Conservation (phyloP, 1,140 invertebrate species). For the Stegodyphus mimosarum region DNA sequence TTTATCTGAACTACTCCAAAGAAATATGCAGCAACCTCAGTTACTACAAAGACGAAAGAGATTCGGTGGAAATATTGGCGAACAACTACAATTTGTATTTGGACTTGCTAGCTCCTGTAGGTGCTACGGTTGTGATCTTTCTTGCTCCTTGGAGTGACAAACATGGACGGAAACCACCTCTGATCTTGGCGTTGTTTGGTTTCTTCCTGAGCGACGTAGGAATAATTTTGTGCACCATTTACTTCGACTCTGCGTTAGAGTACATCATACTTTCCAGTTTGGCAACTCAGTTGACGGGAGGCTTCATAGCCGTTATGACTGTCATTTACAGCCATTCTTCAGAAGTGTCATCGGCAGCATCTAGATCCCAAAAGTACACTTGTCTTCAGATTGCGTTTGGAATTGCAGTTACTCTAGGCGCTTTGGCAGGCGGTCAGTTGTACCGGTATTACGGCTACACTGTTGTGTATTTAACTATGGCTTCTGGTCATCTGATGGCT, state of each 20-base stretch:
- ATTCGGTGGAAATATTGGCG: conserved; percentile 21
- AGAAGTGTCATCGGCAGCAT: conserved; percentile 5
- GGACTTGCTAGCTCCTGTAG: conserved; percentile 57
- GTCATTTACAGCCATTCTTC: conserved; percentile 45
- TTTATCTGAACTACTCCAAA: conserved; percentile 25
- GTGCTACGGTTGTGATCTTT: conserved; percentile 67
- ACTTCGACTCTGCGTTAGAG: conserved; percentile 11
- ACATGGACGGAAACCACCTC: conserved; percentile 84
- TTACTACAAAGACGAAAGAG: conserved; percentile 55
- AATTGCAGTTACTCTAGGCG: conserved; percentile 66
- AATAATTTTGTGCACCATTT: conserved; percentile 29
- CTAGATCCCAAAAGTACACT: conserved; percentile 72
- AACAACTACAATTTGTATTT: conserved; percentile 67
- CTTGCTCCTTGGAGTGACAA: conserved; percentile 75
- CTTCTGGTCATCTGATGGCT: conserved; percentile 14
- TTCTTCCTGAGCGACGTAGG: conserved; percentile 75
- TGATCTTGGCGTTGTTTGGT: conserved; percentile 83
- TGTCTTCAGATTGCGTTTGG: conserved; percentile 67
- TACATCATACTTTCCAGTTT: conserved; percentile 41
- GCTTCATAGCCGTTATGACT: conserved; percentile 39
- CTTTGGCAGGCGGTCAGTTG: conserved; percentile 21
- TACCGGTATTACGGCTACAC: conserved; percentile 21
- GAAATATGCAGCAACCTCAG: conserved; percentile 60
- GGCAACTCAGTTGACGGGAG: conserved; percentile 9
- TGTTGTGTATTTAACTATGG: neutral